A percentile compares a stretch with the other conserved stretches of the same genome.
Conservation (phyloP, 2,797 vertebrate species). For the Danio aesculapii region DNA sequence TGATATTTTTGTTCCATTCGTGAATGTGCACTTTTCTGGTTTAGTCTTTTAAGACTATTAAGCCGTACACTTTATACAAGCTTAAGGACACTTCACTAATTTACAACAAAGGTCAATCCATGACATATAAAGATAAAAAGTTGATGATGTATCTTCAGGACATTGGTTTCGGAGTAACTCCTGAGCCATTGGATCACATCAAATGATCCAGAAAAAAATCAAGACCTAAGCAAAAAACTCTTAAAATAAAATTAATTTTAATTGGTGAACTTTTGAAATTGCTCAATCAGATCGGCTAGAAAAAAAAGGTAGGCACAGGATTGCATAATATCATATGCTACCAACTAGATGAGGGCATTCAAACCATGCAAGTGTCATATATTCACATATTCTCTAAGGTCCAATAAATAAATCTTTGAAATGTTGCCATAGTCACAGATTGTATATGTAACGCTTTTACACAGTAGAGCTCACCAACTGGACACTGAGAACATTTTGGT, state of each 20-base stretch:
- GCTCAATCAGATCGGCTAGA: neutral
- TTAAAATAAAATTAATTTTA: too few relatives aligned
- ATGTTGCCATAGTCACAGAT: neutral
- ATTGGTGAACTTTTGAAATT: neutral
- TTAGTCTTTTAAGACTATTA: neutral
- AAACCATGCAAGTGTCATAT: too few relatives aligned
- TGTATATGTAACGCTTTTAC: neutral
- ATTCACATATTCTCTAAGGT: neutral
- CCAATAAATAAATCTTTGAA: neutral
- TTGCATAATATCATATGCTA: neutral
- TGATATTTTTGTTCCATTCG: neutral
- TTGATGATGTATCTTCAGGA: neutral
- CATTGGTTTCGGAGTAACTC: neutral
- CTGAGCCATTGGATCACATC: neutral
- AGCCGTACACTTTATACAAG: neutral
- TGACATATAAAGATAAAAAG: neutral
- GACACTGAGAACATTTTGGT: constrained; percentile 17
- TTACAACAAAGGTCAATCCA: neutral
- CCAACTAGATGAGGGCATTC: neutral
- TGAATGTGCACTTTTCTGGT: neutral
- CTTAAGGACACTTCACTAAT: neutral
- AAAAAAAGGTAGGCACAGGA: neutral
- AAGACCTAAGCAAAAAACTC: neutral
- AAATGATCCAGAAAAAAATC: neutral
- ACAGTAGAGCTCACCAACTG: neutral